Base-by-base conservation (phyloP, 1,140 invertebrate genomes). In the Venturia canescens region DNA sequence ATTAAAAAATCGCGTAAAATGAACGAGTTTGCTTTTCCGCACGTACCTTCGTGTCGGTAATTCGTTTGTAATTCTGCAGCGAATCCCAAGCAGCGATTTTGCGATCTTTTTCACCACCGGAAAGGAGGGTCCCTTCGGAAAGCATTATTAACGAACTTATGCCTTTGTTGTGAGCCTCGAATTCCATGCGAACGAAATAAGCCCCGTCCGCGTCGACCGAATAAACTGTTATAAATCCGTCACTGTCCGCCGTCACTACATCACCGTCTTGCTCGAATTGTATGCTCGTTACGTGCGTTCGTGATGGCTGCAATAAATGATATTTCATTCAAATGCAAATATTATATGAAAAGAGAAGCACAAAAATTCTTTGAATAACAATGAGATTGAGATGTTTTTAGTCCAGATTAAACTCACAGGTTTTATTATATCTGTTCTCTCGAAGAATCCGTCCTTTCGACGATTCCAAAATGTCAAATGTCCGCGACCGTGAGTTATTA, bases 211-310 rank as follows among this genome's bases (percentile, higher is more conserved):
- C 96, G 85, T 97, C 96, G 3, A 97, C 96, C 44, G 96, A 97
- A 92, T 98, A 99, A 77, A 98, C 94, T 9, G 97, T 98, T 76
- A 99, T 97, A 85, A 97, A 98, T 0, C 98, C 98, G 90, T 98
- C 97, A 75, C 96, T 97, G 87, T 99, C 98, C 3, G 98, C 98
- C 0, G 97, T 98, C 7, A 99, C 96, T 0, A 99, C 96, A 88
- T 98, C 97, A 6, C 98, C 98, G 89, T 98, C 97, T 89, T 97
- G 96, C 88, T 98, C 96, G 89, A 99, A 99, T 84, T 98, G 97
- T 29, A 99, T 92, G 81, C 97, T 95, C 0, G 96, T 97, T 0
- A 97, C 94, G 87, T 97, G 93, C 0, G 96, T 97, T 60, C 96
- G 93, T 3, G 96, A 96, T 0, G 96, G 96, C 94, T 97, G 88